Conservation (phyloP, 2,797 vertebrate genomes). For the Oryzias dopingdopingensis region DNA sequence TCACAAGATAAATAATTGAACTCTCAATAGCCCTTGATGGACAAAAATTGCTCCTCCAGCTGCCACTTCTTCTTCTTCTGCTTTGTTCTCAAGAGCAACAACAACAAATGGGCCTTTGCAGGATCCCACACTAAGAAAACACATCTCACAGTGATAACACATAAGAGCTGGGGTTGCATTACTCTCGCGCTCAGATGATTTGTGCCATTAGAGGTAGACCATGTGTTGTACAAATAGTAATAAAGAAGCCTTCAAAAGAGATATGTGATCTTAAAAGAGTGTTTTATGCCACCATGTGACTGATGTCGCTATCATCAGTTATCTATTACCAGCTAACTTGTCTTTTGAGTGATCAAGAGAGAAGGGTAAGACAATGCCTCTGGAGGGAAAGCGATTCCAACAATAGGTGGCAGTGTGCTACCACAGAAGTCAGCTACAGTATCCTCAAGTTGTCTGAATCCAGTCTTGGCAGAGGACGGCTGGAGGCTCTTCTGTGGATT, state of each 20-base stretch:
- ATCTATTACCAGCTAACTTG: conserved; percentile 73
- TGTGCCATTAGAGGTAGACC: conserved; percentile 73
- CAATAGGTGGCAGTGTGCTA: conserved; percentile 85
- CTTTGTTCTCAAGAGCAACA: conserved; percentile 79
- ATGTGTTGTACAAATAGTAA: conserved; percentile 75
- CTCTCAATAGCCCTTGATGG: conserved; percentile 77
- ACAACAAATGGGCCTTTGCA: conserved; percentile 75
- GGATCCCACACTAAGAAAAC: conserved; percentile 72
- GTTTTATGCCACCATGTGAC: conserved; percentile 72
- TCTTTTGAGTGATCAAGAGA: conserved; percentile 65
- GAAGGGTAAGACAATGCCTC: conserved; percentile 56
- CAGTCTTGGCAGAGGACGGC: conserved; percentile 72
- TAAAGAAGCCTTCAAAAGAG: conserved; percentile 78
- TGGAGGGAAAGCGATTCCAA: conserved; percentile 32
- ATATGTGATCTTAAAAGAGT: conserved; percentile 76
- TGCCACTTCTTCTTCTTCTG: conserved; percentile 75
- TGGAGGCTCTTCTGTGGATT: conserved; percentile 79
- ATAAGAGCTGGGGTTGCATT: conserved; percentile 74
- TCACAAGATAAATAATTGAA: conserved; percentile 81
- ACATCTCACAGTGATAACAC: conserved; percentile 77
- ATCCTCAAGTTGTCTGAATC: conserved; percentile 54
- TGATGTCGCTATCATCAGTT: conserved; percentile 73
- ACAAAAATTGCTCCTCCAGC: conserved; percentile 78
- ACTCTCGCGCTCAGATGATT: conserved; percentile 73
- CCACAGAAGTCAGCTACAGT: conserved; percentile 62